Evolutionary conservation across 1,140 invertebrate species (phyloP).

Genomic region (Leptonema lineaticorne): DNA sequence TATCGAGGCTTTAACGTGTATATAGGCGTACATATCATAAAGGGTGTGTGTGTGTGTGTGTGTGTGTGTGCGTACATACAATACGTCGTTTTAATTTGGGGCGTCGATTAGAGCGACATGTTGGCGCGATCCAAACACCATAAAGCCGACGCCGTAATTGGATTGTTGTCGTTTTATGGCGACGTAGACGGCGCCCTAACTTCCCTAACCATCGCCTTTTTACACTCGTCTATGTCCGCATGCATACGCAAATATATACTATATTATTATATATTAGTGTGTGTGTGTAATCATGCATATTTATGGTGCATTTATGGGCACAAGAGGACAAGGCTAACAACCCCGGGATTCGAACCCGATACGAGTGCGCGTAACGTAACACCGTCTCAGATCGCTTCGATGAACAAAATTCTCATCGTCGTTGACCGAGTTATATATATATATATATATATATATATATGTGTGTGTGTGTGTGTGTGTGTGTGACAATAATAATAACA

Average conservation of each 20-base stretch:
- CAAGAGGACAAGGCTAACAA: no score
- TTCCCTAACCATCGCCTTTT: neutral
- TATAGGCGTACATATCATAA: no score
- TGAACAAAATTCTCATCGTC: neutral
- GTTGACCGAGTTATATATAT: neutral
- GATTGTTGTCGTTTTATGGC: conserved; percentile 5
- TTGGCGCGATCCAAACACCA: conserved; percentile 4
- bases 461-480: neutral
- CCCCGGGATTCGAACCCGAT: no score
- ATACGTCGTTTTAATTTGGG: neutral
- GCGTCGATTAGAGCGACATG: neutral
- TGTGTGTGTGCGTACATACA: neutral
- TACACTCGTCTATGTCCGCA: no score
- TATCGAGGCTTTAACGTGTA: no score
- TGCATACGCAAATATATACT: no score
- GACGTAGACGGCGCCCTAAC: neutral
- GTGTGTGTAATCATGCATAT: no score
- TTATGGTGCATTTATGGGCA: no score
- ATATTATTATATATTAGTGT: no score
- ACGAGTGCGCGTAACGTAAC: no score
- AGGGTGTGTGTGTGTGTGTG: neutral
- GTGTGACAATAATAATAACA: no score
- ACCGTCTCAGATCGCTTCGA: no score
- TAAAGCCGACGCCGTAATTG: conserved; percentile 8
- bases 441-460: neutral